Conservation (phyloP, 1,140 invertebrate species). For the Stegodyphus dumicola region DNA sequence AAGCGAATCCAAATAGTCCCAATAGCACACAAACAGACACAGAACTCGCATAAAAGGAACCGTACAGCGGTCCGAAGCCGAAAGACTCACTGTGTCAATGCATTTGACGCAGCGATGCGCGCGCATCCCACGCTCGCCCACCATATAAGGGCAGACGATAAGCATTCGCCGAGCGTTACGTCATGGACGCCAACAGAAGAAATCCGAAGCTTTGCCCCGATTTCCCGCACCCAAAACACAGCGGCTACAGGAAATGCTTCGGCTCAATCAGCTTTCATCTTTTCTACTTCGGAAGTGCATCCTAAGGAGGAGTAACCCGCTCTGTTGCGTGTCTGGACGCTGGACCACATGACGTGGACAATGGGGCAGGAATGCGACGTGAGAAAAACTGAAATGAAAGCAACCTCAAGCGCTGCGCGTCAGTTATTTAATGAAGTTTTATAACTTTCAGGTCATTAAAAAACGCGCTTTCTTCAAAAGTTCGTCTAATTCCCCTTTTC, state of each 20-base stretch:
- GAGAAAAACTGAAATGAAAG: no score
- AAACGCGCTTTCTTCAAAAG: no score
- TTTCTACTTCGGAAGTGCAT: no score
- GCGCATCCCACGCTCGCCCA: constrained; percentile 59
- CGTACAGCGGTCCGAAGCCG: neutral
- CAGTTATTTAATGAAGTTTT: no score
- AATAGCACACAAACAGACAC: constrained; percentile 20
- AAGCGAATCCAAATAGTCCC: constrained; percentile 30
- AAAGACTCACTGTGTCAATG: constrained; percentile 18
- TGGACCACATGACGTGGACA: no score
- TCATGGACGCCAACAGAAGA: constrained; percentile 47
- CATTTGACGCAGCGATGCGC: constrained; percentile 58
- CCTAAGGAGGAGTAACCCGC: no score
- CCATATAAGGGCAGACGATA: constrained; percentile 58
- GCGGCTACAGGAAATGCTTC: neutral
- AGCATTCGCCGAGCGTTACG: constrained; percentile 47
- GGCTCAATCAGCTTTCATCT: no score
- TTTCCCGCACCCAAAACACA: neutral
- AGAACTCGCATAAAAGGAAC: neutral
- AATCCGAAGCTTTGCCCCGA: constrained; percentile 48
- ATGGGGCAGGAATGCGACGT: no score
- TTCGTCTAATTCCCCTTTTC: no score
- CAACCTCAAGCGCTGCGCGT: no score
- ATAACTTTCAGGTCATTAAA: no score
- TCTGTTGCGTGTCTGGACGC: no score